phyloP scores from a whole-genome alignment of 2,113 vertebrate genomes.

The Ammodytes dubius region DNA sequence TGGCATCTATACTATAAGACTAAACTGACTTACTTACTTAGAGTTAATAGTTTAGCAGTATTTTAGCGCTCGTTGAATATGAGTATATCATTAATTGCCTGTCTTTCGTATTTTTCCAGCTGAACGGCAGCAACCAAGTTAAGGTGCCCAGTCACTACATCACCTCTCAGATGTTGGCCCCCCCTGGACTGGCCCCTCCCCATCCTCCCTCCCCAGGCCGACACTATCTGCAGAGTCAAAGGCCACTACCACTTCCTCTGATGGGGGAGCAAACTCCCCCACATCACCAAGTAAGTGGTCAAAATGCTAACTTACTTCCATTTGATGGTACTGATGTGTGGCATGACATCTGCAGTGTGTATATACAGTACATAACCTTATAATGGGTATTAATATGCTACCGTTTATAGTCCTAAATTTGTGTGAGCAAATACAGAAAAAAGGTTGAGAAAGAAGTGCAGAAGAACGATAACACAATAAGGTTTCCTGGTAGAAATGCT shows the following conservation, averaged over 20 bases:
- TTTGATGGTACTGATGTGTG: neutral
- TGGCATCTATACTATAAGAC: neutral
- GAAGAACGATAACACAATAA: neutral
- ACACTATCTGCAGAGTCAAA: conserved; percentile 91
- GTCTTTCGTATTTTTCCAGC: conserved; percentile 75
- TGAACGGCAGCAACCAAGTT: conserved; percentile 95
- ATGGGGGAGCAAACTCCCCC: conserved; percentile 90
- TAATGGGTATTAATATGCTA: neutral
- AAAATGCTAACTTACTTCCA: neutral
- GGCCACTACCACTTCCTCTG: conserved; percentile 90
- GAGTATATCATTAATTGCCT: conserved; percentile 1
- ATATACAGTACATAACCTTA: neutral
- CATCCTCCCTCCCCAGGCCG: conserved; percentile 89
- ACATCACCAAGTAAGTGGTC: conserved; percentile 91
- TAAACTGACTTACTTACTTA: neutral
- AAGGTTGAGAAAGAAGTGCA: neutral
- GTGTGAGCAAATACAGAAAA: neutral
- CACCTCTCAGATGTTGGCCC: conserved; percentile 93
- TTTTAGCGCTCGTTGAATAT: neutral
- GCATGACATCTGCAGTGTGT: neutral
- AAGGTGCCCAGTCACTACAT: conserved; percentile 95
- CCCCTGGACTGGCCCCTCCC: conserved; percentile 82
- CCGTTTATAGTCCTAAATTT: neutral
- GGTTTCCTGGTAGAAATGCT: conserved; percentile 4
- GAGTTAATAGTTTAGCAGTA: no score